Evolutionary conservation across 1,140 invertebrate species (phyloP).

Genomic region (Zaprionus africanus): DNA sequence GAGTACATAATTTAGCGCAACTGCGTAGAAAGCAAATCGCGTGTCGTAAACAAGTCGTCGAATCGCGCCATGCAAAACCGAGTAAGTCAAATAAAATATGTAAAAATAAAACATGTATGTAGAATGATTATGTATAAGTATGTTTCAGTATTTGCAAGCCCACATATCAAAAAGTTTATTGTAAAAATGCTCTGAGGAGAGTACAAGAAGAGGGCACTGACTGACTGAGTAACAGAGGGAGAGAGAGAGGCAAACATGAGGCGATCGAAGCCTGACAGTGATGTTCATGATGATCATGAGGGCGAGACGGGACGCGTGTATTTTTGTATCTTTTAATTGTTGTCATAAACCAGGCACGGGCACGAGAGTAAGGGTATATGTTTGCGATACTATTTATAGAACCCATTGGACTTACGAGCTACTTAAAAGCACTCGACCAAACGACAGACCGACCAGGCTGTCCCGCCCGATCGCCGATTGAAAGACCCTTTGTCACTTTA

Average conservation of each 20-base stretch:
- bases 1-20: constrained; percentile 58
- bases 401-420: constrained; percentile 16
- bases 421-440: constrained; percentile 10
- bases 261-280: constrained; percentile 43
- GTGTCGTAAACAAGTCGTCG: constrained; percentile 71
- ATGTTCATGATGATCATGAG: constrained; percentile 10
- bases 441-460: neutral
- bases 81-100: constrained; percentile 47
- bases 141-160: constrained; percentile 10
- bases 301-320: constrained; percentile 1
- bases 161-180: constrained; percentile 33
- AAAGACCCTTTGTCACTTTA: neutral
- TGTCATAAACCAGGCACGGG: constrained; percentile 56
- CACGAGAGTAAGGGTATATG: constrained; percentile 5
- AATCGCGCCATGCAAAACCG: constrained; percentile 26
- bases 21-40: constrained; percentile 77
- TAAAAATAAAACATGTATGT: constrained; percentile 67
- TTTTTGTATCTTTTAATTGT: constrained; percentile 57
- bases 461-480: constrained; percentile 35
- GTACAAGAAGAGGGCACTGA: constrained; percentile 7
- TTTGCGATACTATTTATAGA: constrained; percentile 58
- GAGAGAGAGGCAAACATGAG: neutral
- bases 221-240: neutral
- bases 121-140: constrained; percentile 31
- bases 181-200: constrained; percentile 8